Percentiles rank a stretch among this genome's conserved stretches.
phyloP scores from a whole-genome alignment of 2,113 vertebrate species.

The Galemys pyrenaicus region DNA sequence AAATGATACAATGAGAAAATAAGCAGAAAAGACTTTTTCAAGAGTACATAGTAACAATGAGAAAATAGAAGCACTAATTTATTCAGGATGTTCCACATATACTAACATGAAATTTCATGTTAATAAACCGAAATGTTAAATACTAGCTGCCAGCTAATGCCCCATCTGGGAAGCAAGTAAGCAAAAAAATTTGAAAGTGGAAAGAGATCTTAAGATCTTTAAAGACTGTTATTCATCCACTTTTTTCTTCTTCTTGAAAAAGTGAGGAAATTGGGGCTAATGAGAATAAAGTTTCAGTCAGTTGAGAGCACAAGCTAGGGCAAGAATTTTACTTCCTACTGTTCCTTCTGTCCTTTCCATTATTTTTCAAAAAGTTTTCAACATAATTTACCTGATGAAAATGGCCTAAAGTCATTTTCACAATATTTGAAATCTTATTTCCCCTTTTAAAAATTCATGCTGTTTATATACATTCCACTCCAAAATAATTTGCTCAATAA shows the following conservation, averaged over 20 bases:
- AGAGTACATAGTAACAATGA: background rate
- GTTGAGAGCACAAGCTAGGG: no score
- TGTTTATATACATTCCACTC: background rate
- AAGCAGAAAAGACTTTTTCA: background rate
- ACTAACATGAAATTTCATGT: background rate
- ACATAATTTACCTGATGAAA: background rate
- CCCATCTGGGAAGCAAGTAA: background rate
- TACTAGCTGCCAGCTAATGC: background rate
- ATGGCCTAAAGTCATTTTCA: background rate
- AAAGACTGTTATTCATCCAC: background rate
- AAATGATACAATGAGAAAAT: background rate
- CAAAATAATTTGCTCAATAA: background rate
- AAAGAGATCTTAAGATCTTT: background rate
- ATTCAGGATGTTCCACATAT: background rate
- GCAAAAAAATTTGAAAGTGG: background rate
- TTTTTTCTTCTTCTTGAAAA: constrained; percentile 24
- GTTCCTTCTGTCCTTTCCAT: background rate
- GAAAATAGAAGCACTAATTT: background rate
- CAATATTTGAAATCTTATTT: background rate
- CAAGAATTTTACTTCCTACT: background rate
- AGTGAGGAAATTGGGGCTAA: background rate
- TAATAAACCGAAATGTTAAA: background rate
- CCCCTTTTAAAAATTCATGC: background rate
- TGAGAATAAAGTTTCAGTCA: background rate
- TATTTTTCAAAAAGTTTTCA: background rate